Base-by-base conservation (phyloP, 2,113 vertebrate species). In the Tiliqua scincoides region DNA sequence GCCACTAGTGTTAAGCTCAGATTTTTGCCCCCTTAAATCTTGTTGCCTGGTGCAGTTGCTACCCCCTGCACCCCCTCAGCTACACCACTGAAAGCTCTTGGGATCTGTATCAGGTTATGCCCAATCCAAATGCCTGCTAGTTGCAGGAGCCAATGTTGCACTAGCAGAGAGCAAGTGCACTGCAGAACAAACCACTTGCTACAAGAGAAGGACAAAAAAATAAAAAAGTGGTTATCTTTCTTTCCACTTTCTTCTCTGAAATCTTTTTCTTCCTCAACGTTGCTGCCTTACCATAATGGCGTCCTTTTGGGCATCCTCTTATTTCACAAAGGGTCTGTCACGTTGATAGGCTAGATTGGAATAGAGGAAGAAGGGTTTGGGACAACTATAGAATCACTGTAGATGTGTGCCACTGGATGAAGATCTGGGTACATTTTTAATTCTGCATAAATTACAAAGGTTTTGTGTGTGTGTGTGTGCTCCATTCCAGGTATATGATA, bases 401-500 rank as follows among this genome's bases (percentile, higher is more conserved):
- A n/a, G n/a, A n/a, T n/a, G n/a, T 75, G 25, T n/a, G 27, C 25
- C 27, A 15, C 14, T 75, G 54, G 14, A 75, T 43, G 23, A 11
- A 48, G 43, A 17, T 75, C 15, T 54, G 6, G 74, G 14, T 27
- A 17, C 10, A n/a, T 65, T 65, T 25, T 21, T 37, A 65, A 30
- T 80, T 80, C 6, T 65, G 5, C 35, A 79, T 43, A 43, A 57
- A 88, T n/a, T 74, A 15, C 52, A 6, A 75, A 75, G 14, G 27
- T 6, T 27, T 18, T 43, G 37, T 30, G 6, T 82, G 61, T 4
- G 43, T 8, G 43, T 4, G 43, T 48, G n/a, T 94, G 62, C 79
- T 89, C 43, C 73, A 40, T 93, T 92, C 82, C 89, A 98, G 97
- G 89, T 97, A 1, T 97, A 97, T 83, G 95, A 94, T 0, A 90